Evolutionary conservation across 2,888 invertebrate genomes (phyloP), one percentile per base, ranked within the genome.

Genomic region (Xylota sylvarum): DNA sequence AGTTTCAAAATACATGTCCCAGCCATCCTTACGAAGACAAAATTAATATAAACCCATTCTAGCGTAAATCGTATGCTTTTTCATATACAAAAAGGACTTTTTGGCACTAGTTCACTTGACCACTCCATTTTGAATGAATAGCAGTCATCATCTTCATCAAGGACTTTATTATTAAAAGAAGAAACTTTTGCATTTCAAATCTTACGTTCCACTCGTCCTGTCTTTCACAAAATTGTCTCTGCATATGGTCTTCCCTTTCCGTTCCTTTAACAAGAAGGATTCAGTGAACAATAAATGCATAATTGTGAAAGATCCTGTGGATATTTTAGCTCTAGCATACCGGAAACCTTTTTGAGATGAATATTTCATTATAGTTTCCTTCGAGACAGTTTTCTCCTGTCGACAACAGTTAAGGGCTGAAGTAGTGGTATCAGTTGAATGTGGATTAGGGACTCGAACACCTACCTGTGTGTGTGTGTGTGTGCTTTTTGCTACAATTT

Each of bases 71-170:
- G 23, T 37, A 60, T 60, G 40, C 58, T 19, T 60, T 58, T 37
- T 35, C 35, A n/a, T 4, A 10, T 3, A 12, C 58, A 60, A 60
- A 10, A 23, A 37, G 7, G 12, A 37, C 37, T 60, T 27, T 40
- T 23, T 23, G 23, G n/a, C 27, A 1, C n/a, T 17, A 2, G 12
- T 37, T 12, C n/a, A 62, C 60, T 43, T 62, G 23, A 40, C 60
- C 27, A 43, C 40, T 62, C 40, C 43, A 62, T 43, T 43, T 3
- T 62, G 43, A 62, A 56, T 32, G 14, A 35, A 10, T 9, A 27
- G 43, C 43, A 62, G 27, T 62, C 43, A 62, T n/a, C 12, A 7
- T 14, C 27, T 43, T 27, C 14, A 40, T 60, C 40, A 60, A 58
- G 1, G 17, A 58, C 10, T 58, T 23, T 2, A 37, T 58, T 12